Evolutionary conservation across 2,113 vertebrate species (phyloP).

Genomic region (Siniperca chuatsi): DNA sequence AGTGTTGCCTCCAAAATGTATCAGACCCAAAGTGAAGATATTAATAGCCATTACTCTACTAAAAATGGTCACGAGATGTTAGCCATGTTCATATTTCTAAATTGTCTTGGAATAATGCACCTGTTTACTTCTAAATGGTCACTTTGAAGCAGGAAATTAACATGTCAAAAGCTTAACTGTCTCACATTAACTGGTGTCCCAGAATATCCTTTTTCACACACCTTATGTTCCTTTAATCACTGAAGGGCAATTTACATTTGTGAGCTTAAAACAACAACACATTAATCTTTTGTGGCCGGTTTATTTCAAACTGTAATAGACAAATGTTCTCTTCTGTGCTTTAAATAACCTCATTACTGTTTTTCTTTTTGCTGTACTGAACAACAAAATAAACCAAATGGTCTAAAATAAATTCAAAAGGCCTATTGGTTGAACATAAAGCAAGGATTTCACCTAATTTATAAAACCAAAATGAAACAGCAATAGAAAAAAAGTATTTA

Average conservation of each 20-base stretch:
- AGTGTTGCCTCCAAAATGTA: not conserved
- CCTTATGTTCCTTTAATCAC: slow-evolving; percentile 36
- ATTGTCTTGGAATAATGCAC: not conserved
- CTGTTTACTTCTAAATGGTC: not conserved
- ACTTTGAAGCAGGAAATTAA: slow-evolving; percentile 41
- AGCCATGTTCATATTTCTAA: not conserved
- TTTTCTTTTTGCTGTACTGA: not conserved
- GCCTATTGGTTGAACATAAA: not conserved
- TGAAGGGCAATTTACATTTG: slow-evolving; percentile 12
- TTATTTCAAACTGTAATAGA: slow-evolving; percentile 27
- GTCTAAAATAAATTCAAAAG: not conserved
- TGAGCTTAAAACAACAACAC: slow-evolving; percentile 22
- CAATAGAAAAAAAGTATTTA: not conserved
- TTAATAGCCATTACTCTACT: not conserved
- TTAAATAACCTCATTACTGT: slow-evolving; percentile 20
- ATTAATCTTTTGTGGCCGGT: slow-evolving; percentile 15
- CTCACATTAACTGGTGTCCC: not conserved
- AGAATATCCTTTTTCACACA: slow-evolving; percentile 16
- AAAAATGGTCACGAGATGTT: not conserved
- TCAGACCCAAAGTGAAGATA: not conserved
- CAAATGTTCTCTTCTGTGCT: slow-evolving; percentile 27
- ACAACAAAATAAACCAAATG: not conserved
- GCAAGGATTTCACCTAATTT: not conserved
- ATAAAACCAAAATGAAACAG: not conserved
- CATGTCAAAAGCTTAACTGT: slow-evolving; percentile 6